Conservation (phyloP, 2,888 invertebrate species). For the Drosophila dives region DNA sequence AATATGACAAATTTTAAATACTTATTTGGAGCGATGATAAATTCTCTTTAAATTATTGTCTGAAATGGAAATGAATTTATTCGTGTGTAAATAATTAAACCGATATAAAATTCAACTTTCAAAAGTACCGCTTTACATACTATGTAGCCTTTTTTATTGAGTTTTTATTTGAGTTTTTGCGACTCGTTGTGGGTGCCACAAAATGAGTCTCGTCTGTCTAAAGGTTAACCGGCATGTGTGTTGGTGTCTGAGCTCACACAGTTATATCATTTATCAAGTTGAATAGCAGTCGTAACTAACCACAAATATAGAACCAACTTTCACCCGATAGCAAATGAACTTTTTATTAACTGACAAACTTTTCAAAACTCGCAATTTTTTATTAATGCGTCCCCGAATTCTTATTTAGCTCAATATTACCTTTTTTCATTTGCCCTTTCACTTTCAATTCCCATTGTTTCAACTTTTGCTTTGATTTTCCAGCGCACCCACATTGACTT, state of each 20-base stretch:
- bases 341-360: conserved; percentile 67
- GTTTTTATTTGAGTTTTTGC: conserved; percentile 18
- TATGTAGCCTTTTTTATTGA: conserved; percentile 13
- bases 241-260: conserved; percentile 25
- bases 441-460: conserved; percentile 61
- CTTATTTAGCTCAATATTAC: conserved; percentile 45
- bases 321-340: conserved; percentile 48
- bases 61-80: neutral
- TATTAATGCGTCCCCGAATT: conserved; percentile 62
- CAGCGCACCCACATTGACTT: conserved; percentile 50
- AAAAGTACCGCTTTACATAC: neutral
- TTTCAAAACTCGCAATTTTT: conserved; percentile 60
- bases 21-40: neutral
- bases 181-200: conserved; percentile 16
- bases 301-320: conserved; percentile 17
- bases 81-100: neutral
- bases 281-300: conserved; percentile 5
- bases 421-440: neutral
- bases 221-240: conserved; percentile 10
- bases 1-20: neutral
- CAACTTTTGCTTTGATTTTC: conserved; percentile 70
- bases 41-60: conserved; percentile 1
- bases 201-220: conserved; percentile 16
- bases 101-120: neutral
- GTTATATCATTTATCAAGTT: conserved; percentile 61